A percentile compares a stretch with the other conserved stretches of the same genome.
Conservation (phyloP, 2,113 vertebrate species). For the Apus apus region DNA sequence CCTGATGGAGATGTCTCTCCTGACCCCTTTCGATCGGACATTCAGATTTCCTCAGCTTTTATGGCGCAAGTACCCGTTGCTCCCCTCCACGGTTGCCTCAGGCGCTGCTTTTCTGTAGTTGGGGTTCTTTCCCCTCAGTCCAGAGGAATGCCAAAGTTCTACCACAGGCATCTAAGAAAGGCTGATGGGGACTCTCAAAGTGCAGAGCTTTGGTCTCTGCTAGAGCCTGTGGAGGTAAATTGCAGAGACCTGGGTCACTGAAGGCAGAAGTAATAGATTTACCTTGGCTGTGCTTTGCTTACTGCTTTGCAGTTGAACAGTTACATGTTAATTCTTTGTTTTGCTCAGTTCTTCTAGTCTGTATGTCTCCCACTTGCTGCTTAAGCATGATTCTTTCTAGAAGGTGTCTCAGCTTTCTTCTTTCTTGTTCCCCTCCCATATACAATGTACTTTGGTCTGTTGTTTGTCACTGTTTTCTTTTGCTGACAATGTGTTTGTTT, state of each 20-base stretch:
- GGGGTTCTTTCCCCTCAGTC: not conserved
- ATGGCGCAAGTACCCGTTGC: fast-evolving
- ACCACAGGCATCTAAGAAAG: not conserved
- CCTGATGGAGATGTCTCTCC: fast-evolving
- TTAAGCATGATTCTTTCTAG: not conserved
- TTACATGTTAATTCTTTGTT: not conserved
- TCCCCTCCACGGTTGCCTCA: fast-evolving
- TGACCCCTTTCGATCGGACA: fast-evolving
- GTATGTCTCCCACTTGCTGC: not conserved
- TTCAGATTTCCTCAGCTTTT: fast-evolving
- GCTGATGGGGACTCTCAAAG: not conserved
- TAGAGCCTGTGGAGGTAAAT: not conserved
- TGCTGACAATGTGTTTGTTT: not conserved
- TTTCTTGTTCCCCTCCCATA: not conserved
- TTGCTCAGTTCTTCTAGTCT: not conserved
- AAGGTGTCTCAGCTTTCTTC: not conserved
- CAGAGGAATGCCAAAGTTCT: fast-evolving
- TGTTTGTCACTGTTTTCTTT: not conserved
- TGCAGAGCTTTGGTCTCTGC: not conserved
- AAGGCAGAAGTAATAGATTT: not conserved
- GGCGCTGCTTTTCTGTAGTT: not conserved
- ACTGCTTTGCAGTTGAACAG: not conserved
- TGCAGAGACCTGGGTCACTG: not conserved
- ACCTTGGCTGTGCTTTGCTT: not conserved
- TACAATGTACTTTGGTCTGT: not conserved